These are phyloP conservation scores for Aviceda subcristata DNA, from an alignment of 2,113 vertebrate species.

Conservation along the genomic window DNA sequence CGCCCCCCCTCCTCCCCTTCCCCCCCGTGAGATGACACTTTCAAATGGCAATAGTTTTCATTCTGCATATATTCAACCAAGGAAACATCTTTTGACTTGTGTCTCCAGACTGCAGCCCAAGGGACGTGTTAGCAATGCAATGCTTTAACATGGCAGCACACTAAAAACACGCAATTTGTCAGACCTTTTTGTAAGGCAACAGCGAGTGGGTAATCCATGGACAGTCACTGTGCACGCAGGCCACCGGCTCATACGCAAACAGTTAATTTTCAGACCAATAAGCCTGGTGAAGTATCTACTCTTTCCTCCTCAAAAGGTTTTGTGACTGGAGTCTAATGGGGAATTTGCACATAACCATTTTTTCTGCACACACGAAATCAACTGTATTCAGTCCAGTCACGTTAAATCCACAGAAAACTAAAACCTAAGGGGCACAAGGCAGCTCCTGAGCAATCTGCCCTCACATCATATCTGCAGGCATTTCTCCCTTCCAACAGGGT, in stretches of 20 bases:
- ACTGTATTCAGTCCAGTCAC: not conserved
- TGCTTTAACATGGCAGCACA: not conserved
- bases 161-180: not conserved
- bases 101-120: not conserved
- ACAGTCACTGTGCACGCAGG: not conserved
- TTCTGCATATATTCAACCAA: not conserved
- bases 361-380: not conserved
- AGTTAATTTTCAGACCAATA: not conserved
- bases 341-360: not conserved
- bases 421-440: not conserved
- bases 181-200: not conserved
- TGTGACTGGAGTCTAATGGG: not conserved
- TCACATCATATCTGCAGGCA: not conserved
- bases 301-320: not conserved
- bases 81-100: not conserved
- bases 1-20: not conserved
- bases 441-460: constrained; percentile 11
- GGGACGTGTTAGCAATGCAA: not conserved
- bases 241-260: not conserved
- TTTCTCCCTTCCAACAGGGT: not conserved
- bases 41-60: not conserved
- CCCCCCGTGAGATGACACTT: not conserved
- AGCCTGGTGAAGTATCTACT: not conserved
- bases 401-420: not conserved
- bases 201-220: not conserved